phyloP scores from a whole-genome alignment of 1,140 invertebrate species.

The Paracyclopina nana region DNA sequence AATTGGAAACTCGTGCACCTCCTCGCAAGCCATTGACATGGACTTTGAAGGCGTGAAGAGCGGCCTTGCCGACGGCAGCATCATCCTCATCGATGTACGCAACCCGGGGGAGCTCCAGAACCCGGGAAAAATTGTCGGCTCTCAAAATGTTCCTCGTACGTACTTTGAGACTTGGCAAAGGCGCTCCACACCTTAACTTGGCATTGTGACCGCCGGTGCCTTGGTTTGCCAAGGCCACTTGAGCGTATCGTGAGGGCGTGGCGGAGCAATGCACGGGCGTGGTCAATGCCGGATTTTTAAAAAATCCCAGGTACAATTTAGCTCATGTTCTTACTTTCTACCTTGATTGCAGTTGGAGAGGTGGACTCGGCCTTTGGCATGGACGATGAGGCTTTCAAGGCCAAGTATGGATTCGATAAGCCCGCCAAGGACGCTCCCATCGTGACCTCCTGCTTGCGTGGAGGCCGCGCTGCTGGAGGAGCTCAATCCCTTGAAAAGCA shows the following conservation, averaged over 20 bases:
- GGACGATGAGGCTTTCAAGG: background rate
- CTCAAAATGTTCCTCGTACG: background rate
- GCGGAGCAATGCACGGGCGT: background rate
- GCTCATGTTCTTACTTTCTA: background rate
- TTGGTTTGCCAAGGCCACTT: too few relatives aligned
- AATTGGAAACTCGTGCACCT: too few relatives aligned
- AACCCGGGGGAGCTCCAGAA: background rate
- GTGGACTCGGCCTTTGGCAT: background rate
- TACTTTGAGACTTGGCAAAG: background rate
- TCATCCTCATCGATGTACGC: background rate
- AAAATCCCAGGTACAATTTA: background rate
- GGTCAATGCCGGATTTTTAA: background rate
- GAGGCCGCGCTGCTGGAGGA: background rate
- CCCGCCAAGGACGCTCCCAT: background rate
- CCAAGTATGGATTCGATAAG: slow-evolving; percentile 1
- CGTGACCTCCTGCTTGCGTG: background rate
- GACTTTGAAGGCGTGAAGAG: background rate
- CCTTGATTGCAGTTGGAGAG: background rate
- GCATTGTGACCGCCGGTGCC: too few relatives aligned
- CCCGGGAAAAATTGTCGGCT: background rate
- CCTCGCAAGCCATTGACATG: too few relatives aligned
- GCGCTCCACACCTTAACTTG: background rate
- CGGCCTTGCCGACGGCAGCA: background rate
- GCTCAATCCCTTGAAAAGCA: background rate
- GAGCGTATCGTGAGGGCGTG: background rate